These are phyloP conservation scores for Synanthedon vespiformis DNA, from an alignment of 2,888 invertebrate species.

Conservation along the genomic window DNA sequence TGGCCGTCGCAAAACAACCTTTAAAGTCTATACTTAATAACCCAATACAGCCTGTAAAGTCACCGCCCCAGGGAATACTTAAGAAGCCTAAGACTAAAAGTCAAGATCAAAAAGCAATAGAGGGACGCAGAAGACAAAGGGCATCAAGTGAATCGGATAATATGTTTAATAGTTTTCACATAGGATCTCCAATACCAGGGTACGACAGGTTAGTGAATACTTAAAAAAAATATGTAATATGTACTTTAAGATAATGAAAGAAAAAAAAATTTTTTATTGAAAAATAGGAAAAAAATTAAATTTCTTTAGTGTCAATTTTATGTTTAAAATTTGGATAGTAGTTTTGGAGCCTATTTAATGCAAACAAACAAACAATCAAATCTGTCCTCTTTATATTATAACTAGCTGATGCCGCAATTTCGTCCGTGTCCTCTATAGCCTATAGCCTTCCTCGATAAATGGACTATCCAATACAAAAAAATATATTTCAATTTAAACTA, in stretches of 20 bases:
- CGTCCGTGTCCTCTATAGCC: too few relatives aligned
- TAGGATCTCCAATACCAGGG: conserved; percentile 38
- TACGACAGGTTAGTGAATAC: conserved; percentile 44
- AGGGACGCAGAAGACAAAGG: conserved; percentile 56
- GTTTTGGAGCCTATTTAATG: too few relatives aligned
- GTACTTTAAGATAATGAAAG: conserved; percentile 3
- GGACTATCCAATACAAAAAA: too few relatives aligned
- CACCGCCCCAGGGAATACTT: conserved; percentile 50
- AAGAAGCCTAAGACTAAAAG: conserved; percentile 54
- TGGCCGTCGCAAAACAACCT: conserved; percentile 45
- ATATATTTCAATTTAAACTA: too few relatives aligned
- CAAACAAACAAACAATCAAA: too few relatives aligned
- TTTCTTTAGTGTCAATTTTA: too few relatives aligned
- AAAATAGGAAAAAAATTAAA: too few relatives aligned
- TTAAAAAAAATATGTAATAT: background rate
- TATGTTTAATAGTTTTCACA: conserved; percentile 35
- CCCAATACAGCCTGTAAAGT: conserved; percentile 31
- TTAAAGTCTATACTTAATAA: conserved; percentile 64
- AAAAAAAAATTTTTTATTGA: background rate
- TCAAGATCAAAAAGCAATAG: conserved; percentile 35
- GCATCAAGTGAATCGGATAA: conserved; percentile 66
- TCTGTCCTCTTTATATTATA: too few relatives aligned
- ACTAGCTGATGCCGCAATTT: too few relatives aligned
- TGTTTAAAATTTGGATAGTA: too few relatives aligned
- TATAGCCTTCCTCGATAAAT: too few relatives aligned